A percentile compares a stretch with the other conserved stretches of the same genome.
These are phyloP conservation scores for Priocnemis perturbator DNA, from an alignment of 2,888 invertebrate species.

Conservation along the genomic window DNA sequence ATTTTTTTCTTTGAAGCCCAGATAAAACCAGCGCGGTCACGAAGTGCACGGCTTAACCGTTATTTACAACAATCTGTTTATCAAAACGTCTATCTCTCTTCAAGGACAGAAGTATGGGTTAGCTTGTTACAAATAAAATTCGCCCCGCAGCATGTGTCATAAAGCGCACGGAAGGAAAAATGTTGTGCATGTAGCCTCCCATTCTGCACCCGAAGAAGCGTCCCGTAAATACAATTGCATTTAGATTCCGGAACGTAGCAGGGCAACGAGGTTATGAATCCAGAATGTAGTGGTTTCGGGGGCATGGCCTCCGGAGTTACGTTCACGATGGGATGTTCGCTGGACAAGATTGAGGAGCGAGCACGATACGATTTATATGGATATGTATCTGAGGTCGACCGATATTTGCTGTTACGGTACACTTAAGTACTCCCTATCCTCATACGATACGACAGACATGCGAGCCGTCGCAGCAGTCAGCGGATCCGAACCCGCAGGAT, in stretches of 20 bases:
- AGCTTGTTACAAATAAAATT: too few species aligned
- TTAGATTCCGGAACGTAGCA: slow-evolving; percentile 31
- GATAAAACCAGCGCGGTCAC: too few species aligned
- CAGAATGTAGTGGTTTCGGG: slow-evolving; percentile 59
- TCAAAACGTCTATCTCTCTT: too few species aligned
- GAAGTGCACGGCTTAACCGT: too few species aligned
- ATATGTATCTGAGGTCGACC: slow-evolving; percentile 65
- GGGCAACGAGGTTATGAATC: slow-evolving; percentile 61
- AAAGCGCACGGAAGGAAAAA: background rate
- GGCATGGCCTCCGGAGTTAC: slow-evolving; percentile 62
- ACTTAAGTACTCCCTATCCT: slow-evolving; percentile 16
- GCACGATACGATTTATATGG: slow-evolving; percentile 65
- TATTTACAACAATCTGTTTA: too few species aligned
- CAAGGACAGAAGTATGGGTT: too few species aligned
- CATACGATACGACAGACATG: background rate
- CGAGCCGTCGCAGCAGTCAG: background rate
- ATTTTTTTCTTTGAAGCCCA: too few species aligned
- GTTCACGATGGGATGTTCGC: slow-evolving; percentile 61
- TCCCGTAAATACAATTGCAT: slow-evolving; percentile 29
- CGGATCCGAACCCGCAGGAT: background rate
- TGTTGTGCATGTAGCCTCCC: background rate
- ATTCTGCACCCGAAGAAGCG: slow-evolving; percentile 4
- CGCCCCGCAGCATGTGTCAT: background rate
- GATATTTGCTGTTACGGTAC: slow-evolving; percentile 58
- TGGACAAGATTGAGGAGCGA: slow-evolving; percentile 67